Evolutionary conservation across 2,797 vertebrate genomes (phyloP), one percentile per base, ranked within the genome.

Genomic region (Microhierax caerulescens): DNA sequence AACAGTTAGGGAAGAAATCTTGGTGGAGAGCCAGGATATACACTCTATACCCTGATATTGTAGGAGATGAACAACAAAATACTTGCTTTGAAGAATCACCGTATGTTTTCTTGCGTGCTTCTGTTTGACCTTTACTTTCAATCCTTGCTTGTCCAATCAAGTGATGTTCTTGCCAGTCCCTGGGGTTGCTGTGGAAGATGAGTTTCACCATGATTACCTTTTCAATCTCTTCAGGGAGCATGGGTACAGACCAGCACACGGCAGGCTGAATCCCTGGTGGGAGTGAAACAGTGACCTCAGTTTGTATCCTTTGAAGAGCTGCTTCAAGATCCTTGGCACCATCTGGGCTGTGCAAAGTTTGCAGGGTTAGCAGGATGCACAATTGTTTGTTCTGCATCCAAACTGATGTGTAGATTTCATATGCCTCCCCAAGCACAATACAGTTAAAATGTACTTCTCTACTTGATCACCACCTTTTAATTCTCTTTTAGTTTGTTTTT

Each of bases 61-160:
- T 19, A 64, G 41, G 28, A 39, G 51, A 43, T n/a, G 57, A 88
- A 73, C 13, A 36, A n/a, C 9, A 76, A 56, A 73, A 57, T 7
- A 4, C 13, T 19, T 48, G 28, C 16, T 74, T 67, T 81, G 80
- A 94, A 85, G 60, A 77, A 32, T 10, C 0, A 0, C 34, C 2
- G 0, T 50, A 37, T 39, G 60, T 80, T 91, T 91, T 60, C 84
- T 54, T 36, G 20, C 32, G 9, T 7, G 10, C 27, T 94, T 94
- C 68, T 77, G 28, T 60, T 43, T 84, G 81, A 95, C 30, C 63
- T 97, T 95, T 80, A 4, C 69, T 72, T 92, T 63, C 78, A 72
- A 10, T 50, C 23, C 17, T 69, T 1, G 0, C 27, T 56, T 75
- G 39, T 74, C 90, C 77, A 23, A 73, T 61, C 8, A 63, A 69